These are phyloP conservation scores for Rousettus leschenaultii DNA, from an alignment of 2,113 vertebrate genomes.

Conservation along the genomic window DNA sequence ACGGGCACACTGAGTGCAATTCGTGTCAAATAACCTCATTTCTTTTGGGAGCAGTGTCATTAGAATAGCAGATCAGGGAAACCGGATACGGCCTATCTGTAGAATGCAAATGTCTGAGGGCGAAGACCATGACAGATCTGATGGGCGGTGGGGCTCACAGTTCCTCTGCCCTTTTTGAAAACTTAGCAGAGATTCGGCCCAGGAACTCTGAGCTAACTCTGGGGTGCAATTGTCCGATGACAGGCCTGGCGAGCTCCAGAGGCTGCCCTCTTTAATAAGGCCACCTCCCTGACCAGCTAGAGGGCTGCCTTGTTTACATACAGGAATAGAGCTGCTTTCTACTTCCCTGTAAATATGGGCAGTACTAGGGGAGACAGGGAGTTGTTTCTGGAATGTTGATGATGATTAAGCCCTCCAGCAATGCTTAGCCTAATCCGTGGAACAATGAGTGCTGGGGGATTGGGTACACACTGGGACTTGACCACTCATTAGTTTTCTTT, in stretches of 20 bases:
- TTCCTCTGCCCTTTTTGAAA: neutral
- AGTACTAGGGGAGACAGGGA: accelerated
- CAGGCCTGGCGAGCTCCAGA: neutral
- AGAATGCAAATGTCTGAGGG: neutral
- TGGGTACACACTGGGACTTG: neutral
- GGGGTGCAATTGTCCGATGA: neutral
- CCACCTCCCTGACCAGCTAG: neutral
- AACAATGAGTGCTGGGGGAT: neutral
- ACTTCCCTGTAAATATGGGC: no score
- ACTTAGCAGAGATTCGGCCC: neutral
- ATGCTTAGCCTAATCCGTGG: neutral
- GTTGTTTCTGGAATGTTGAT: neutral
- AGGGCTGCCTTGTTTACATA: neutral
- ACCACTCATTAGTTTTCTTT: neutral
- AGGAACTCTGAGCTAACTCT: neutral
- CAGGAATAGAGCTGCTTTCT: neutral
- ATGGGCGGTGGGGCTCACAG: neutral
- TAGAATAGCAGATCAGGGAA: neutral
- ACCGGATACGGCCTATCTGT: neutral
- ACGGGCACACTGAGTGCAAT: neutral
- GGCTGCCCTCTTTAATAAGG: neutral
- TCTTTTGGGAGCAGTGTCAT: neutral
- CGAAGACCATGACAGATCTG: no score
- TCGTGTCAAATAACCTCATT: neutral
- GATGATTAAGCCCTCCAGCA: neutral